Percentiles rank a stretch among this genome's conserved stretches.
phyloP scores from a whole-genome alignment of 2,797 vertebrate species.

The Lagorchestes hirsutus region DNA sequence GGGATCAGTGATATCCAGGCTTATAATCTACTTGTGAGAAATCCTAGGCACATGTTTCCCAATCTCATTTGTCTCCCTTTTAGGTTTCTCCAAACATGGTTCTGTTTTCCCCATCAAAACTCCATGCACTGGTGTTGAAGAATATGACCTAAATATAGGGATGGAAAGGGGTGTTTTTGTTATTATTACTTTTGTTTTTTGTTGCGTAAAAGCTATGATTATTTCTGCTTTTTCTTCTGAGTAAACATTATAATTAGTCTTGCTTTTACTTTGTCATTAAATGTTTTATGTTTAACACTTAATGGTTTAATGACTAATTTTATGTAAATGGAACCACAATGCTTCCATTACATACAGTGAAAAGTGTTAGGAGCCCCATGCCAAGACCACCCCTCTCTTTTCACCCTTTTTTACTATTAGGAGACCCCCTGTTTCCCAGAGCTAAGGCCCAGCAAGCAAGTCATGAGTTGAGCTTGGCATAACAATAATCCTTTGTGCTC shows the following conservation, averaged over 20 bases:
- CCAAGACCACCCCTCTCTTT: neutral
- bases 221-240: neutral
- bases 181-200: neutral
- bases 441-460: neutral
- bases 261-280: neutral
- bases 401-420: neutral
- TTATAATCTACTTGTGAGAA: neutral
- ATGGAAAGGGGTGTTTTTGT: neutral
- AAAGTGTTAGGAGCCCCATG: neutral
- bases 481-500: neutral
- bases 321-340: neutral
- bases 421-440: neutral
- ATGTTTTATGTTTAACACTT: neutral
- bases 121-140: neutral
- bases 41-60: neutral
- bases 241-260: neutral
- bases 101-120: neutral
- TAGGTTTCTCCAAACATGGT: neutral
- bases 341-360: neutral
- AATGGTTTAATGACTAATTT: neutral
- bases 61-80: neutral
- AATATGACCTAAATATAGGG: neutral
- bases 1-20: neutral
- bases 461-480: neutral
- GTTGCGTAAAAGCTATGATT: neutral